These are phyloP conservation scores for Caenorhabditis sp. DNA, from an alignment of 2,888 invertebrate species.

Conservation along the genomic window DNA sequence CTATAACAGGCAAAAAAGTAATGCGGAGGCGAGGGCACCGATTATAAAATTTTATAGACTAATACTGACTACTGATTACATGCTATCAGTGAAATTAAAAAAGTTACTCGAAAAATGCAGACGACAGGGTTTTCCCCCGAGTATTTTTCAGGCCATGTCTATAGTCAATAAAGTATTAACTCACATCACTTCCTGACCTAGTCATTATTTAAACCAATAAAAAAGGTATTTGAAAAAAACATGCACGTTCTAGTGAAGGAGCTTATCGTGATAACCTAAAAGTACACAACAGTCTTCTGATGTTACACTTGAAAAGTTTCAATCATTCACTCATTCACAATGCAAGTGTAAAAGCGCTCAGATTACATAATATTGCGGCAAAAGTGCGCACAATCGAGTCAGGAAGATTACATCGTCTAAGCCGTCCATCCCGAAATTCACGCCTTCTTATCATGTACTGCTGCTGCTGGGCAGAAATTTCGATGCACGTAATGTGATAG, in stretches of 20 bases:
- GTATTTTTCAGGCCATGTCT: neutral
- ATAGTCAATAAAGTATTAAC: neutral
- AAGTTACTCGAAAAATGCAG: slow-evolving; percentile 31
- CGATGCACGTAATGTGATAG: slow-evolving; percentile 35
- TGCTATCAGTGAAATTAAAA: slow-evolving; percentile 24
- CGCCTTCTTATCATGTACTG: slow-evolving; percentile 21
- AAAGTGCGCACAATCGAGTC: neutral
- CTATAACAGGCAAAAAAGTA: neutral
- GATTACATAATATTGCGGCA: slow-evolving; percentile 39
- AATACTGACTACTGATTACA: slow-evolving; percentile 20
- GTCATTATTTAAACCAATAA: too few species aligned
- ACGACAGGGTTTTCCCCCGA: slow-evolving; percentile 22
- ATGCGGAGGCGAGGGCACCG: slow-evolving; percentile 22
- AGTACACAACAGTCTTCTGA: slow-evolving; percentile 29
- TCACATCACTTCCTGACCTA: too few species aligned
- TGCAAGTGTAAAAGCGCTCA: slow-evolving; percentile 5
- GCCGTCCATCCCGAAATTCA: neutral
- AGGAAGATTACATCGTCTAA: slow-evolving; percentile 47
- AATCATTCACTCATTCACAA: slow-evolving; percentile 33
- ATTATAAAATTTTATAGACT: slow-evolving; percentile 27
- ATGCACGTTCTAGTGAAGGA: too few species aligned
- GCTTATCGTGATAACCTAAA: slow-evolving; percentile 5
- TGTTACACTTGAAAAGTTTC: neutral
- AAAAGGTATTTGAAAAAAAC: too few species aligned
- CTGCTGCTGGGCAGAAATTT: neutral